Conservation (phyloP, 2,888 invertebrate species). For the Sisyra terminalis region DNA sequence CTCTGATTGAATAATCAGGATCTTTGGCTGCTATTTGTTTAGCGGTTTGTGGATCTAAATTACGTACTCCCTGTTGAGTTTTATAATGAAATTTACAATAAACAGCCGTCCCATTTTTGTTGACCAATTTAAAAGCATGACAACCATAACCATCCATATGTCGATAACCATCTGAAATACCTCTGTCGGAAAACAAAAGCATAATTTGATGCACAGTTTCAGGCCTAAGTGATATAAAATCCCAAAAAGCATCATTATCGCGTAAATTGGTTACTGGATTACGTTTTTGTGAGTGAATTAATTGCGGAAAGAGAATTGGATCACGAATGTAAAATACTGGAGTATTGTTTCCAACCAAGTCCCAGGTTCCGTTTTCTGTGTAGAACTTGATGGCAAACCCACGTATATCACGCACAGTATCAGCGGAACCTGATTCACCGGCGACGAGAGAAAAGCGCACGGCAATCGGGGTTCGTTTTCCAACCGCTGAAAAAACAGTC, state of each 20-base stretch:
- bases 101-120: slow-evolving; percentile 31
- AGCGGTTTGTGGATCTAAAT: slow-evolving; percentile 52
- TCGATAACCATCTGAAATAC: slow-evolving; percentile 82
- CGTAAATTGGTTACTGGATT: slow-evolving; percentile 85
- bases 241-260: slow-evolving; percentile 94
- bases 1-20: slow-evolving; percentile 79
- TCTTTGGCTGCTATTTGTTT: slow-evolving; percentile 53
- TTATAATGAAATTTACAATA: slow-evolving; percentile 92
- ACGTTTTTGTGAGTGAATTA: slow-evolving; percentile 93
- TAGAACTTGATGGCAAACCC: slow-evolving; percentile 92
- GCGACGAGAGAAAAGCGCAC: slow-evolving; percentile 74
- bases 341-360: slow-evolving; percentile 87
- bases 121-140: slow-evolving; percentile 78
- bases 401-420: slow-evolving; percentile 78
- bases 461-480: slow-evolving; percentile 65
- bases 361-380: slow-evolving; percentile 86
- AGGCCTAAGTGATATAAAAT: slow-evolving; percentile 76
- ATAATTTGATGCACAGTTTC: slow-evolving; percentile 73
- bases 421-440: slow-evolving; percentile 82
- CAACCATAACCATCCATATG: slow-evolving; percentile 94
- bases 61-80: slow-evolving; percentile 81
- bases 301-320: slow-evolving; percentile 79
- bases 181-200: slow-evolving; percentile 81
- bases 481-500: slow-evolving; percentile 56
- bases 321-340: too few species aligned